Evolutionary conservation across 1,140 invertebrate species (phyloP).

Genomic region (Diorhabda elongata): DNA sequence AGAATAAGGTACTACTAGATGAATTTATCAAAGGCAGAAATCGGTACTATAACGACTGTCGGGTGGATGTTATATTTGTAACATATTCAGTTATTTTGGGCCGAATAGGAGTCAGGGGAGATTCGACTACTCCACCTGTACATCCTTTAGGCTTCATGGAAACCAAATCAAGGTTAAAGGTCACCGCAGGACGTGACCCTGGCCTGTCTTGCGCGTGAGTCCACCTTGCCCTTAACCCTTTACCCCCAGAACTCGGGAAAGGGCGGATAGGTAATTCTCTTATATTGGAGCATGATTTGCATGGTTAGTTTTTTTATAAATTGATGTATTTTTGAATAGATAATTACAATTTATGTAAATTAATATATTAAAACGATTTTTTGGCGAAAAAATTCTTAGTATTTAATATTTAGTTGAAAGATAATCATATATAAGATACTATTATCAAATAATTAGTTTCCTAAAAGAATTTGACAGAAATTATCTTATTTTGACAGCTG

Average conservation of each 20-base stretch:
- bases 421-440: too few species aligned
- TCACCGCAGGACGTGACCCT: conserved; percentile 62
- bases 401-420: too few species aligned
- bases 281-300: conserved; percentile 37
- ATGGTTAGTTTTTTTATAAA: conserved; percentile 19
- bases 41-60: conserved; percentile 1
- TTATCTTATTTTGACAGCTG: too few species aligned
- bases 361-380: too few species aligned
- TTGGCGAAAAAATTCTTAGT: too few species aligned
- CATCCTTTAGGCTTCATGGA: conserved; percentile 55
- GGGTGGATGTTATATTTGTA: conserved; percentile 18
- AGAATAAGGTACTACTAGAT: neutral
- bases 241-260: conserved; percentile 33
- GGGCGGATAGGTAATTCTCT: conserved; percentile 38
- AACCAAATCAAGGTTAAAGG: conserved; percentile 70
- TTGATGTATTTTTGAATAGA: too few species aligned
- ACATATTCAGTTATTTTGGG: neutral
- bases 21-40: neutral
- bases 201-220: conserved; percentile 46
- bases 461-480: too few species aligned
- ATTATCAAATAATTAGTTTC: too few species aligned
- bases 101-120: conserved; percentile 27
- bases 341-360: too few species aligned
- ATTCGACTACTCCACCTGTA: conserved; percentile 18
- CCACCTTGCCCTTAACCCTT: conserved; percentile 29